Conservation (phyloP, 2,888 invertebrate genomes). For the Tipula vernalis region DNA sequence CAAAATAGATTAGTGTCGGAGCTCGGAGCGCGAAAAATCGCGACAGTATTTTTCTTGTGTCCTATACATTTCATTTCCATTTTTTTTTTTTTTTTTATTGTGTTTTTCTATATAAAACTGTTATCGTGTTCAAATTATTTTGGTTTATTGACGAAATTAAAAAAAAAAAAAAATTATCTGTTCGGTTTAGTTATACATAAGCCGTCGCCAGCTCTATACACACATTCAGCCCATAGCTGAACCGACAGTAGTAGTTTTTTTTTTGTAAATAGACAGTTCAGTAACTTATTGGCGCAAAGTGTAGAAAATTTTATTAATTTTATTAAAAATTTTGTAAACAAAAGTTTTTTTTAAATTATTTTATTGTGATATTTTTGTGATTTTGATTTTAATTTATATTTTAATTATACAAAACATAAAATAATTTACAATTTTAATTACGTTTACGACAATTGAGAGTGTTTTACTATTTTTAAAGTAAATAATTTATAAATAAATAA, state of each 20-base stretch:
- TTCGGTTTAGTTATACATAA: not conserved
- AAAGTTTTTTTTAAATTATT: not conserved
- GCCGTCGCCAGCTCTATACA: not conserved
- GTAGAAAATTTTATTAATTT: not conserved
- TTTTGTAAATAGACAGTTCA: not conserved
- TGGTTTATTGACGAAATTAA: not conserved
- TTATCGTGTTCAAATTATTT: not conserved
- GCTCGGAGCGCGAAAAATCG: not conserved
- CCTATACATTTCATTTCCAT: not conserved
- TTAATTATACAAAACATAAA: too few relatives aligned
- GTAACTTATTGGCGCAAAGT: not conserved
- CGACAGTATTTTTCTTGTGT: not conserved
- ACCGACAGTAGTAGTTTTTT: not conserved
- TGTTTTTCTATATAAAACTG: not conserved
- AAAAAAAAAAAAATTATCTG: not conserved
- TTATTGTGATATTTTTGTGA: not conserved
- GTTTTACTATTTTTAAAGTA: too few relatives aligned
- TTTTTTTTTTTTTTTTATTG: not conserved
- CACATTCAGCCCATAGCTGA: not conserved
- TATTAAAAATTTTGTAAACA: not conserved
- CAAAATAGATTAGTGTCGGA: not conserved
- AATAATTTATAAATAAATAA: not conserved
- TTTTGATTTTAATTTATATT: not conserved
- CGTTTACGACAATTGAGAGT: too few relatives aligned
- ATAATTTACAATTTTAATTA: too few relatives aligned